A percentile compares a stretch with the other conserved stretches of the same genome.
phyloP scores from a whole-genome alignment of 2,888 invertebrate genomes.

The Hydropsyche betteni region DNA sequence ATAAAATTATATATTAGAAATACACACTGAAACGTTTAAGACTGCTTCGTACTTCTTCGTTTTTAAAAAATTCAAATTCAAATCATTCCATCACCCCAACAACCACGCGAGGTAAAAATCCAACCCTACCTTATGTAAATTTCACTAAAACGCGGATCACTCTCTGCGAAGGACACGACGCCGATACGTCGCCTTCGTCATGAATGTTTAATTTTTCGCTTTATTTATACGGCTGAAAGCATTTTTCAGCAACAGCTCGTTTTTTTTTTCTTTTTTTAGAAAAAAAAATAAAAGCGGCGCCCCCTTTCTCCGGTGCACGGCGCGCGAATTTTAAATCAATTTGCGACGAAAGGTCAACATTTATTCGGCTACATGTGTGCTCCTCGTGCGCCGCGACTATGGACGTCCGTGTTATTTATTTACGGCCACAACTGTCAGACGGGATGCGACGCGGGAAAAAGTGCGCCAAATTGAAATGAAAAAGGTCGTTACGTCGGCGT shows the following conservation, averaged over 20 bases:
- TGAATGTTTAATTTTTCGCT: conserved; percentile 51
- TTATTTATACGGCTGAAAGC: conserved; percentile 35
- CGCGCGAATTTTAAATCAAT: conserved; percentile 45
- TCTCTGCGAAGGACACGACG: conserved; percentile 2
- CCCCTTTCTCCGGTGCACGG: conserved; percentile 18
- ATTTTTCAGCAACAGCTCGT: conserved; percentile 35
- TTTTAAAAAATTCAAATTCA: no score
- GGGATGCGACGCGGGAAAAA: no score
- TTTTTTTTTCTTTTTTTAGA: neutral
- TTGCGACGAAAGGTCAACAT: conserved; percentile 33
- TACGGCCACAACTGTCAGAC: conserved; percentile 4
- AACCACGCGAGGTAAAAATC: no score
- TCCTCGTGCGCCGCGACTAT: neutral
- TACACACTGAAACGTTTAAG: no score
- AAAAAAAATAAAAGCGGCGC: neutral
- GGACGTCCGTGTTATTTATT: conserved; percentile 12
- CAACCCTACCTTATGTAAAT: no score
- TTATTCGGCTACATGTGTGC: neutral
- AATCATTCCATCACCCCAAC: neutral
- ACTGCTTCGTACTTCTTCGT: no score
- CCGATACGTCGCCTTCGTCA: conserved; percentile 34
- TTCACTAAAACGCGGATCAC: neutral
- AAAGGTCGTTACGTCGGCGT: no score
- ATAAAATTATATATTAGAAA: no score
- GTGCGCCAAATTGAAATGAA: no score